Base-by-base conservation (phyloP, 64 coral and sea anemone genomes). In the Catalaphyllia jardinei region DNA sequence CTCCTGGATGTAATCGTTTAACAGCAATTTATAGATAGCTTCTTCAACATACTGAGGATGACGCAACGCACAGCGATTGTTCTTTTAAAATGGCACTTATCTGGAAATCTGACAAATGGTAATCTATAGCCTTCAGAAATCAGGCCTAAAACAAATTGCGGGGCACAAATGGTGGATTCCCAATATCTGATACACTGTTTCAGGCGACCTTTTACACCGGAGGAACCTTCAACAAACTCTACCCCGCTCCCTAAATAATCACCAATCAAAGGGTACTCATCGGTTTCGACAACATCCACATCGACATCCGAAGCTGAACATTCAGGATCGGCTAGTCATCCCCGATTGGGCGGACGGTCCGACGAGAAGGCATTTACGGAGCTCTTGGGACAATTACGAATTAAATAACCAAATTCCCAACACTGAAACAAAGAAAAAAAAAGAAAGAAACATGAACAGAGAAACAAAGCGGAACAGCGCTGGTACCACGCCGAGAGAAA, bases 401-500 rank as follows among this genome's bases (percentile, higher is more conserved):
- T 76, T 49, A 76, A 46, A 42, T 76, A 35, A 16, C 33, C 74
- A 49, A 46, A 76, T 13, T 76, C 74, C 33, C 38, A 46, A 17
- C 74, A 19, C 74, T 76, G 31, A 76, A 76, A 76, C 4, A 27
- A 76, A 16, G 15, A n/a, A n/a, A n/a, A n/a, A 46, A 35, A 46
- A 76, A 31, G 24, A 64, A 64, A 64, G 17, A 0, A 24, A 22
- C 15, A 4, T 20, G 24, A 64, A 64, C 13, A 19, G 62, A 64
- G 24, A 64, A 64, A 64, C 17, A 20, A 64, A 64, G 19, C 13
- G 11, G 19, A 64, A 64, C 13, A 64, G 62, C 4, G 16, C 16
- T 64, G 62, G 35, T 76, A 76, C 49, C 74, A 76, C 35, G 31
- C 31, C 31, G 31, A 76, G 74, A 46, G 74, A 76, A 76, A 46